phyloP scores from a whole-genome alignment of 53 echinoderm and acorn worm species.

The Paelopatides confundens region DNA sequence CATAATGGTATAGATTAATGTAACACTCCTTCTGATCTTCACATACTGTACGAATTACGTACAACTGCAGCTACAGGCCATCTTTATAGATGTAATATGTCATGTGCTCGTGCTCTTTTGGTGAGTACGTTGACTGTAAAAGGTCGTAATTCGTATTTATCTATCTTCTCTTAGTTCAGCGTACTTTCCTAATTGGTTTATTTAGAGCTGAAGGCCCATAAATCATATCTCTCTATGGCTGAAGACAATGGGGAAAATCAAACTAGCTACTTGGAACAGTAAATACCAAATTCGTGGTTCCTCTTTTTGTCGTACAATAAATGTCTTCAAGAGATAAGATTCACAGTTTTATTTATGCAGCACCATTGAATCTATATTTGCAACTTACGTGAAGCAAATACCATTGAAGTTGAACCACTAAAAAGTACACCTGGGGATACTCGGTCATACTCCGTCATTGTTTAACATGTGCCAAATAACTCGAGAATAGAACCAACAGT shows the following conservation, averaged over 20 bases:
- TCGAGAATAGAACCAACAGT: too few species aligned
- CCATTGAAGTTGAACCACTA: background rate
- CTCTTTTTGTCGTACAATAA: background rate
- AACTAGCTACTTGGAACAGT: slow-evolving; percentile 2
- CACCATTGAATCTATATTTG: background rate
- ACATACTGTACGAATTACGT: too few species aligned
- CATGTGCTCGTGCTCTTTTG: background rate
- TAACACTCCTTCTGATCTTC: too few species aligned
- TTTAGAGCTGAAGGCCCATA: slow-evolving; percentile 24
- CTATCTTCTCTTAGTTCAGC: background rate
- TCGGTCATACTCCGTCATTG: background rate
- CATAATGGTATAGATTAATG: too few species aligned
- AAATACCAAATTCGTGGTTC: slow-evolving; percentile 9
- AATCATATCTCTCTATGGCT: slow-evolving; percentile 20
- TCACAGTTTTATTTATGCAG: background rate
- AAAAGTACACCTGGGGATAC: background rate
- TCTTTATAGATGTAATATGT: background rate
- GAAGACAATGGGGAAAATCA: slow-evolving; percentile 33
- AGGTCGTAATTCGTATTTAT: background rate
- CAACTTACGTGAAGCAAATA: background rate
- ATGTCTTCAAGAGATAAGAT: background rate
- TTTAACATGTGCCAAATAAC: too few species aligned
- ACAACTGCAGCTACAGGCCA: background rate
- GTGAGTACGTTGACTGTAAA: background rate
- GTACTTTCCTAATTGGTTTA: slow-evolving; percentile 46